A percentile compares a stretch with the other conserved stretches of the same genome.
Evolutionary conservation across 1,140 invertebrate species (phyloP).

Genomic region (Brachionus asplanchnoidis): DNA sequence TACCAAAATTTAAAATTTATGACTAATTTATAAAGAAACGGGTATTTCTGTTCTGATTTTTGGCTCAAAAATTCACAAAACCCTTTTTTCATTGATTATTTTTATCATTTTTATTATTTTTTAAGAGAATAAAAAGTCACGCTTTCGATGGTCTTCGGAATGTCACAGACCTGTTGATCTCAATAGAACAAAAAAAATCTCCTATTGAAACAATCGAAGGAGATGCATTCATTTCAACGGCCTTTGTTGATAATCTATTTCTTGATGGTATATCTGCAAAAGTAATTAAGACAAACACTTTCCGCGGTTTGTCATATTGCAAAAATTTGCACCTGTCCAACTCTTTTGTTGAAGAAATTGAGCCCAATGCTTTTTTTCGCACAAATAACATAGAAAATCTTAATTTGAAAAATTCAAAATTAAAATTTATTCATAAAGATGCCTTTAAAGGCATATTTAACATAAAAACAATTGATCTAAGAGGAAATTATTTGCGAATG

Average conservation of each 20-base stretch:
- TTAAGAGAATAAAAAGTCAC: constrained; percentile 35
- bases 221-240: constrained; percentile 32
- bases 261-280: constrained; percentile 23
- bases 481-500: constrained; percentile 22
- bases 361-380: constrained; percentile 14
- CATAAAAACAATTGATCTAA: constrained; percentile 18
- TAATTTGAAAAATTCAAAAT: constrained; percentile 11
- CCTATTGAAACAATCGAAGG: constrained; percentile 38
- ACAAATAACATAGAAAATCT: constrained; percentile 26
- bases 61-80: too few species aligned
- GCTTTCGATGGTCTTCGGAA: constrained; percentile 33
- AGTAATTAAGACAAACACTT: constrained; percentile 3
- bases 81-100: background rate
- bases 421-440: constrained; percentile 8
- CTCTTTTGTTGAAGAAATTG: constrained; percentile 1
- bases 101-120: too few species aligned
- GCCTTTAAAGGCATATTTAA: constrained; percentile 28
- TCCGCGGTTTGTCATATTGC: constrained; percentile 26
- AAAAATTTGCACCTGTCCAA: constrained; percentile 32
- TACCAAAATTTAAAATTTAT: too few species aligned
- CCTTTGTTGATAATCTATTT: constrained; percentile 33
- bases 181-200: constrained; percentile 20
- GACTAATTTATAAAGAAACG: too few species aligned
- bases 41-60: too few species aligned
- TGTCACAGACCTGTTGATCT: constrained; percentile 8